Base-by-base conservation (phyloP, 2,113 vertebrate species). In the Daubentonia madagascariensis region DNA sequence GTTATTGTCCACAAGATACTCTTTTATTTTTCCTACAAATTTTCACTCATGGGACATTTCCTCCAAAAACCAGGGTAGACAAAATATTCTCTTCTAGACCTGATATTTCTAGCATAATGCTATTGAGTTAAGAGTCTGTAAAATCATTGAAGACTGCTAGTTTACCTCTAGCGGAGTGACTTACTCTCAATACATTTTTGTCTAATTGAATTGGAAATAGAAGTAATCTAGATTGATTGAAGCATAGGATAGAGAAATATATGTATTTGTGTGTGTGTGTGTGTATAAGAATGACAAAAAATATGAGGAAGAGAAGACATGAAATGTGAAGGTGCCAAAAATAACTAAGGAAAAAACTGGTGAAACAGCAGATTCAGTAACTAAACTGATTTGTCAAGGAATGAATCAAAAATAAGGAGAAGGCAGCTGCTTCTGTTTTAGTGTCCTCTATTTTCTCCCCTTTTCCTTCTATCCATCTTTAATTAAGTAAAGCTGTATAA, bases 291-390 rank as follows among this genome's bases (percentile, higher is more conserved):
- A 61, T 57, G 43, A 88, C 35, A 89, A 48, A 79, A 97, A 85
- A 75, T 75, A 76, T 57, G 57, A 91, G 50, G 40, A 63, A 70
- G n/a, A 92, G 30, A 78, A 94, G 68, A 48, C n/a, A 94, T 84
- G 81, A 97, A 88, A 87, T 94, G 85, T 85, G 54, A 83, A 96
- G 45, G 4, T 84, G 20, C 57, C 70, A 43, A 88, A 94, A 94
- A 88, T 90, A 97, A 76, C 68, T 37, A 45, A 85, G 54, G 32
- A 76, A 70, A 92, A 94, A 85, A 32, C 76, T 87, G 30, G 23
- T 37, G 40, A 94, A 93, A 94, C 7, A 67, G 91, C 91, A 89
- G 95, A 98, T 70, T 96, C 89, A 72, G 85, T 90, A 90, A 87
- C 92, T 78, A 87, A 92, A 70, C 54, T 80, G 50, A 80, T 32